Base-by-base conservation (phyloP, 2,113 vertebrate species). In the Penelope pileata region DNA sequence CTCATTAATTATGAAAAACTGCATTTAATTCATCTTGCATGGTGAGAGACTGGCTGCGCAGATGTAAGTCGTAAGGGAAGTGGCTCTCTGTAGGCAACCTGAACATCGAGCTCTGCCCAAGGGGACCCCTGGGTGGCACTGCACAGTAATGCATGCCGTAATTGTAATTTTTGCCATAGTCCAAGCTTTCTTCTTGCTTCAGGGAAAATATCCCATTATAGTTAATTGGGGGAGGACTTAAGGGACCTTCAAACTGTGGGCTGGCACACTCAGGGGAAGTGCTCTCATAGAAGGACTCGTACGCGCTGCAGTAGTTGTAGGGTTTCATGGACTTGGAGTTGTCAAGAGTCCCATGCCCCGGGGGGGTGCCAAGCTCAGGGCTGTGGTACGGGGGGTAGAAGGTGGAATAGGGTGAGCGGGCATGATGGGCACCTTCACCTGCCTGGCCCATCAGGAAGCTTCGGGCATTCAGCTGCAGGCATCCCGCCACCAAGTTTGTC, bases 171-270 rank as follows among this genome's bases (percentile, higher is more conserved):
- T 99, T 99, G 94, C 98, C 98, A 97, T 99, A 99, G 97, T 99
- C 99, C 96, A 99, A 98, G 94, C 98, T 98, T 83, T 99, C 99
- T 98, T 99, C 99, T 98, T 99, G 99, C 95, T 99, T 99, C 94
- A 99, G 98, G 96, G 99, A 99, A 98, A 99, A 99, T 97, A 99
- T 99, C 97, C 99, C 99, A 98, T 99, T 99, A 97, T 99, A 99
- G 98, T 99, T 99, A 98, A 99, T 99, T 85, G 99, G 98, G 67
- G 99, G 99, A 92, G 99, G 99, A 96, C 99, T 99, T 98, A 99
- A 97, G 97, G 98, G 98, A 97, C 98, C 97, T 97, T 99, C 99
- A 90, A 99, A 99, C 96, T 98, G 99, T 80, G 99, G 99, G 93
- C 99, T 99, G 93, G 98, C 97, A n/a, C 98, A 98, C 97, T 99